Evolutionary conservation across 2,797 vertebrate genomes (phyloP).

Genomic region (Gila robusta): DNA sequence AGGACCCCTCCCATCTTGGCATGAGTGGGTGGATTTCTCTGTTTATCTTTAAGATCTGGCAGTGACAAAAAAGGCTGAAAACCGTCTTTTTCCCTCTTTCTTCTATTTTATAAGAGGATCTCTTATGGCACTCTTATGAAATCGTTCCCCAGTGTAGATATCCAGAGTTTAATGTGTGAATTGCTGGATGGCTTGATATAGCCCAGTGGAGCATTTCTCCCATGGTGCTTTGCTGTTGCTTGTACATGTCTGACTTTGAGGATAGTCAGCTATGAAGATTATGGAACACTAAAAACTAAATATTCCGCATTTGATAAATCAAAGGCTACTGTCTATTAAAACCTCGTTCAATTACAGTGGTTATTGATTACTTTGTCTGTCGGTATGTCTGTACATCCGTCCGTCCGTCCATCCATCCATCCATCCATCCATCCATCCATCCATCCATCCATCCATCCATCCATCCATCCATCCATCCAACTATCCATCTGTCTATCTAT

Average conservation of each 20-base stretch:
- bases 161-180: constrained; percentile 52
- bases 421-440: no score
- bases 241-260: constrained; percentile 47
- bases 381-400: no score
- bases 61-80: constrained; percentile 38
- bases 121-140: constrained; percentile 56
- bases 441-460: no score
- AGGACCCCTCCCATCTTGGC: constrained; percentile 50
- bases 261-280: constrained; percentile 12
- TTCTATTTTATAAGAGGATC: constrained; percentile 52
- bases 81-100: constrained; percentile 33
- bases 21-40: constrained; percentile 46
- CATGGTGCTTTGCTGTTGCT: constrained; percentile 43
- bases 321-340: neutral
- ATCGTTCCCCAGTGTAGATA: constrained; percentile 45
- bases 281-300: neutral
- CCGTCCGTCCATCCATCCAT: no score
- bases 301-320: neutral
- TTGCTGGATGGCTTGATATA: constrained; percentile 43
- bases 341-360: neutral
- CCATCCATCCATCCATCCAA: rapidly evolving
- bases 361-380: neutral
- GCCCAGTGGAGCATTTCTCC: constrained; percentile 41
- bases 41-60: constrained; percentile 53
- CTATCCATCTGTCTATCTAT: no score